Percentiles rank a stretch among this genome's conserved stretches.
phyloP scores from a whole-genome alignment of 2,113 vertebrate species.

The Acrocephalus kingi region DNA sequence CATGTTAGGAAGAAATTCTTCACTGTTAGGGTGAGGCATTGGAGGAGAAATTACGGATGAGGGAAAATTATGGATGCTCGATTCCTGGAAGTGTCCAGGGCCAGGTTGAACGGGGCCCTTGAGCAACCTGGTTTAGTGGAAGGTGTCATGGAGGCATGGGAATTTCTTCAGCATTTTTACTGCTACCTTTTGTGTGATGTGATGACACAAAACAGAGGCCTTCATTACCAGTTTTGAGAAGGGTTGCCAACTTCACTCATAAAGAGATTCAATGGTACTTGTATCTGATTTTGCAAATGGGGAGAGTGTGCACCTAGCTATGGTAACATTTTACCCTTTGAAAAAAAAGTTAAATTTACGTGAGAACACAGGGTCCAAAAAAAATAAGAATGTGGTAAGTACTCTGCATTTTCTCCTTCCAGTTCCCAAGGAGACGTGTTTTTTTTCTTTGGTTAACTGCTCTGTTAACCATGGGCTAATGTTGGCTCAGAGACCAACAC shows the following conservation, averaged over 20 bases:
- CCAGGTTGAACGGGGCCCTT: rapidly evolving
- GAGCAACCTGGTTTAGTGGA: no score
- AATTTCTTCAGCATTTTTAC: background rate
- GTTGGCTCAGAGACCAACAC: rapidly evolving
- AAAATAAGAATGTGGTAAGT: background rate
- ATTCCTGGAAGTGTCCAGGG: background rate
- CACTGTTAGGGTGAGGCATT: background rate
- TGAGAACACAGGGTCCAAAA: background rate
- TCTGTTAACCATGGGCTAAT: background rate
- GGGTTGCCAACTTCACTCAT: rapidly evolving
- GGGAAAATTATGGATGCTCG: background rate
- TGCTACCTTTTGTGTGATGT: background rate
- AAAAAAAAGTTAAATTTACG: background rate
- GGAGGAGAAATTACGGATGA: background rate
- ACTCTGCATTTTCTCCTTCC: background rate
- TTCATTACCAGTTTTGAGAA: background rate
- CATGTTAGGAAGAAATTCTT: background rate
- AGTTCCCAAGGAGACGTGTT: rapidly evolving
- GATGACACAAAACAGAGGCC: background rate
- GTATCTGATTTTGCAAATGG: background rate
- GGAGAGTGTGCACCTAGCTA: background rate
- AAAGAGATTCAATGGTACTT: background rate
- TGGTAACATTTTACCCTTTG: background rate
- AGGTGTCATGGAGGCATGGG: background rate
- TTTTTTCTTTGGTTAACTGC: background rate